A percentile compares a stretch with the other conserved stretches of the same genome.
These are phyloP conservation scores for Trichonephila clavipes DNA, from an alignment of 1,140 invertebrate genomes.

Conservation along the genomic window DNA sequence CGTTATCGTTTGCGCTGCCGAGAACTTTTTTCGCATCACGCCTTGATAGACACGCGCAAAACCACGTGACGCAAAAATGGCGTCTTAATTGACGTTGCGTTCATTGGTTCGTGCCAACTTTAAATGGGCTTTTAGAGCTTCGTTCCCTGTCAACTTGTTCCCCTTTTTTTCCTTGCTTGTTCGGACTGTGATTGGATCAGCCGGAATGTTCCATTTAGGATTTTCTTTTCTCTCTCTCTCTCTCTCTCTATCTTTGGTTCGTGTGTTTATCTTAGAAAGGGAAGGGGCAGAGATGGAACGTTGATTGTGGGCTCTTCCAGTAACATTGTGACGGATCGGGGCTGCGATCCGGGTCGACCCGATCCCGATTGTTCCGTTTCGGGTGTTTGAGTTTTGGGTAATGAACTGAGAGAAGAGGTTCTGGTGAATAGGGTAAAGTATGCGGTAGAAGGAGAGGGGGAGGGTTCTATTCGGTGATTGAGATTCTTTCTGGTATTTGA, in stretches of 20 bases:
- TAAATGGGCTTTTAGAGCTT: slow-evolving; percentile 73
- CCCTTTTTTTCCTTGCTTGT: not conserved
- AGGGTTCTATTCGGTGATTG: not conserved
- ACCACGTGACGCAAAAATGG: slow-evolving; percentile 58
- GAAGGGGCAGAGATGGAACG: not conserved
- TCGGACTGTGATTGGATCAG: slow-evolving; percentile 69
- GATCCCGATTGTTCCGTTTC: slow-evolving; percentile 21
- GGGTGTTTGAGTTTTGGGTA: slow-evolving; percentile 48
- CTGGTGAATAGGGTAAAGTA: not conserved
- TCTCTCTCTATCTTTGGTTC: not conserved
- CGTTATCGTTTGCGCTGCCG: slow-evolving; percentile 43
- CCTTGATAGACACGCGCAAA: slow-evolving; percentile 61
- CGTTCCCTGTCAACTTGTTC: slow-evolving; percentile 66
- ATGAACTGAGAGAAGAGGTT: slow-evolving; percentile 41
- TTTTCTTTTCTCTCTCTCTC: slow-evolving; percentile 28
- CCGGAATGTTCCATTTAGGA: slow-evolving; percentile 72
- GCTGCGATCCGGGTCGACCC: slow-evolving; percentile 53
- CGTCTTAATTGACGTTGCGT: slow-evolving; percentile 69
- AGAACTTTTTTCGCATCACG: slow-evolving; percentile 39
- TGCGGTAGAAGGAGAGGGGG: not conserved
- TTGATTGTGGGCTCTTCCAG: not conserved
- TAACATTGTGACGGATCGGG: slow-evolving; percentile 38
- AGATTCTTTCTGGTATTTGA: no score
- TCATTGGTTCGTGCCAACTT: slow-evolving; percentile 70
- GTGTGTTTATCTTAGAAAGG: slow-evolving; percentile 50